Conservation (phyloP, 2,797 vertebrate species). For the Pteronotus mesoamericanus region DNA sequence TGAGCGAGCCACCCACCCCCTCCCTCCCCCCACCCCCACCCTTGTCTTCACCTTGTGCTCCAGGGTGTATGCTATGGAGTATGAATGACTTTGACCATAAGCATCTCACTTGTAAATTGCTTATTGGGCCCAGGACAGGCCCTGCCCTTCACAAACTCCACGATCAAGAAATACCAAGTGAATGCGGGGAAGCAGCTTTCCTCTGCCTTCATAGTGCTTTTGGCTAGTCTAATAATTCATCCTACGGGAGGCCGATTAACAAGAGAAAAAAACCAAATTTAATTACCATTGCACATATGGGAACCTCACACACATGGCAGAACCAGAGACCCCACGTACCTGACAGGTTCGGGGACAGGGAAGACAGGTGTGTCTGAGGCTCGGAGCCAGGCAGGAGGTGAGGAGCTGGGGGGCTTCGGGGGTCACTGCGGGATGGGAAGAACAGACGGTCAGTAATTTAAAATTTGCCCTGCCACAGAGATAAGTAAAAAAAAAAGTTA, state of each 20-base stretch:
- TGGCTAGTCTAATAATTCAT: no score
- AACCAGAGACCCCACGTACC: neutral
- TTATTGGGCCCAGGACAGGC: neutral
- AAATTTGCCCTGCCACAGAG: no score
- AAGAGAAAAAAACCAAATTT: neutral
- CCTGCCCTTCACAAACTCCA: neutral
- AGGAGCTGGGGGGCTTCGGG: neutral
- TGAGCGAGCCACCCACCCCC: neutral
- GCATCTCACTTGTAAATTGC: neutral
- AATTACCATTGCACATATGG: neutral
- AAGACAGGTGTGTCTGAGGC: no score
- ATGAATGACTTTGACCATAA: neutral
- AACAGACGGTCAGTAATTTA: neutral
- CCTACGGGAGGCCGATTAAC: neutral
- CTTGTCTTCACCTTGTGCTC: neutral
- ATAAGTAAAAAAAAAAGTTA: neutral
- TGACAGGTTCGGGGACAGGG: no score
- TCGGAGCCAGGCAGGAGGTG: neutral
- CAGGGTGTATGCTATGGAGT: neutral
- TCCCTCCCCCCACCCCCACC: no score
- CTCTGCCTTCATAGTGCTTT: neutral
- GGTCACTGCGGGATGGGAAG: neutral
- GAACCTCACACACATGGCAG: neutral
- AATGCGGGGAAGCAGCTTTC: neutral
- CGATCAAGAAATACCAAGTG: neutral